phyloP scores from a whole-genome alignment of 2,797 vertebrate species.

The Galaxias olidus region DNA sequence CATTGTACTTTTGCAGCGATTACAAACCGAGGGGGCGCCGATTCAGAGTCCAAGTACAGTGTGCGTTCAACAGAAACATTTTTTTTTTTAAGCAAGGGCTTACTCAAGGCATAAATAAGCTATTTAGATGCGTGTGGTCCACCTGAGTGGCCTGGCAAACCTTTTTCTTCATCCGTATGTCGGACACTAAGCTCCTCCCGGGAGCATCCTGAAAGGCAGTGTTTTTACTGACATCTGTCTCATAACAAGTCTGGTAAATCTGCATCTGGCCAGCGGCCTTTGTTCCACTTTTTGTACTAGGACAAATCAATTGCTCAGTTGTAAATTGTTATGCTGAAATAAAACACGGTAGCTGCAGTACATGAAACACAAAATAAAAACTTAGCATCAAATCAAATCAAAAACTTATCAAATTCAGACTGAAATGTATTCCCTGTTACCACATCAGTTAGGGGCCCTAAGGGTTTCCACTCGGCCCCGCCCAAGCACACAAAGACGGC shows the following conservation, averaged over 20 bases:
- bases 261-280: slow-evolving; percentile 22
- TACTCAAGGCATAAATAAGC: no score
- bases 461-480: no score
- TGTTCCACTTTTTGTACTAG: slow-evolving; percentile 1
- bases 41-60: slow-evolving; percentile 45
- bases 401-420: neutral
- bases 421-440: no score
- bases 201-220: neutral
- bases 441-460: no score
- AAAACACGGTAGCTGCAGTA: no score
- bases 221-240: slow-evolving; percentile 3
- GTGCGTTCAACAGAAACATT: slow-evolving; percentile 39
- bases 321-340: no score
- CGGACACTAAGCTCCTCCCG: neutral
- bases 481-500: neutral
- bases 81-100: slow-evolving; percentile 52
- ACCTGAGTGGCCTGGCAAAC: slow-evolving; percentile 28
- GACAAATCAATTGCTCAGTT: neutral
- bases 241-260: slow-evolving; percentile 10
- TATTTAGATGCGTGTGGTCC: slow-evolving; percentile 37
- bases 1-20: slow-evolving; percentile 44
- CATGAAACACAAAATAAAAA: no score
- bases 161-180: slow-evolving; percentile 17
- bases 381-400: no score
- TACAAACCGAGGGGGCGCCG: slow-evolving; percentile 41